Conservation (phyloP, 1,140 invertebrate genomes). For the Agraylea sexmaculata region DNA sequence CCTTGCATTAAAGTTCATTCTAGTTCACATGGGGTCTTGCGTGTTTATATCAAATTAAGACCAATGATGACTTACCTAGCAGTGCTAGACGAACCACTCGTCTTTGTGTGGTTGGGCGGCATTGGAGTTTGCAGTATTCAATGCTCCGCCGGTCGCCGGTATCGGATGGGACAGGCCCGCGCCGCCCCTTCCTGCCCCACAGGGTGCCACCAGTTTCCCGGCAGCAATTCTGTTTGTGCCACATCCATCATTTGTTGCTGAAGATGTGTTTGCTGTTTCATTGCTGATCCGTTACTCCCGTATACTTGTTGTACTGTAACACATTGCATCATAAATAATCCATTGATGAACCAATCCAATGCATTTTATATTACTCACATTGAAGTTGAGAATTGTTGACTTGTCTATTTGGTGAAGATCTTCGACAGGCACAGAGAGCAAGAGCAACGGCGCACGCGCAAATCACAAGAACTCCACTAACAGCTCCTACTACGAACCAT, state of each 20-base stretch:
- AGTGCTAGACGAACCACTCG: conserved; percentile 61
- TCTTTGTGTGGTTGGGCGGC: conserved; percentile 46
- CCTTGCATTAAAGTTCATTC: no score
- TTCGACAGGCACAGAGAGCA: conserved; percentile 62
- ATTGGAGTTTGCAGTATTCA: conserved; percentile 33
- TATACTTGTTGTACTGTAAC: conserved; percentile 64
- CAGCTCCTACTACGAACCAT: conserved; percentile 60
- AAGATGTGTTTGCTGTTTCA: conserved; percentile 37
- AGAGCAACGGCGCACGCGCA: conserved; percentile 53
- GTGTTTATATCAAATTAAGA: no score
- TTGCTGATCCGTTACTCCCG: conserved; percentile 64
- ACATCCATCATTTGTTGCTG: conserved; percentile 29
- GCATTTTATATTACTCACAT: conserved; percentile 23
- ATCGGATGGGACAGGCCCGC: conserved; percentile 44
- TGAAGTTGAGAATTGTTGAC: conserved; percentile 41
- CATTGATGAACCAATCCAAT: background rate
- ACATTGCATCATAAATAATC: conserved; percentile 2
- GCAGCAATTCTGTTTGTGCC: conserved; percentile 47
- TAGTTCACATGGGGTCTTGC: no score
- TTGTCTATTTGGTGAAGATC: conserved; percentile 39
- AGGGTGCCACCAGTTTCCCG: conserved; percentile 91
- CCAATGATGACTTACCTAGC: conserved; percentile 43
- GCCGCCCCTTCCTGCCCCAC: conserved; percentile 64
- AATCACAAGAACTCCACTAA: conserved; percentile 52
- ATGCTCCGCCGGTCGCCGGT: conserved; percentile 31